These are phyloP conservation scores for Lasioglossum albipes DNA, from an alignment of 1,140 invertebrate species.

Conservation along the genomic window DNA sequence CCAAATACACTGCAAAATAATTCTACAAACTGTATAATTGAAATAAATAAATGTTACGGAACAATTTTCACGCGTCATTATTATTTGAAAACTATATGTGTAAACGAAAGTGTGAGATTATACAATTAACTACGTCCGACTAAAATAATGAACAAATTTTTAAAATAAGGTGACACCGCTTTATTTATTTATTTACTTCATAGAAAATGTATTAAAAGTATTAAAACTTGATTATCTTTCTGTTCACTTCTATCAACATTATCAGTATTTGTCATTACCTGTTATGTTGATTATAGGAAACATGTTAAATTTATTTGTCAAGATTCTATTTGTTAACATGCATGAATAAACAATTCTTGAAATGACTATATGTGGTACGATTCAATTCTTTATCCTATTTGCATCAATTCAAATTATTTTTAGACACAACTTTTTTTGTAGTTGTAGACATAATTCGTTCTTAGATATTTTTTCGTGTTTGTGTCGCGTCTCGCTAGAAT, in stretches of 20 bases:
- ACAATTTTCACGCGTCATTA: too few species aligned
- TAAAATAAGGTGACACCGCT: background rate
- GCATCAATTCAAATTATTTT: background rate
- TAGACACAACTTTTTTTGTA: background rate
- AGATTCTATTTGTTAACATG: background rate
- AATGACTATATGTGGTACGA: background rate
- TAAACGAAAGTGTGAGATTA: too few species aligned
- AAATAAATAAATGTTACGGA: too few species aligned
- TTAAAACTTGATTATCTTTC: too few species aligned
- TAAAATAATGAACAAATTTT: background rate
- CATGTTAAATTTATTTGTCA: too few species aligned
- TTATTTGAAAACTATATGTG: too few species aligned
- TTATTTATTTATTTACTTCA: background rate
- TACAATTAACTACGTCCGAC: too few species aligned
- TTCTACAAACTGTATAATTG: too few species aligned
- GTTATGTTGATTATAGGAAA: too few species aligned
- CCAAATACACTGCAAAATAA: too few species aligned
- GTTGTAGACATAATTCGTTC: background rate
- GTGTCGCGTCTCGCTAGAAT: conserved; percentile 13
- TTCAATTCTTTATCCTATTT: background rate
- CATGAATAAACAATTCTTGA: background rate
- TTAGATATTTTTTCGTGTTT: conserved; percentile 8
- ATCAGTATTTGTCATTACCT: too few species aligned
- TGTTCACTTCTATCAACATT: too few species aligned
- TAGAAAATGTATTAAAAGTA: background rate